A percentile compares a stretch with the other conserved stretches of the same genome.
phyloP scores from a whole-genome alignment of 2,113 vertebrate species.

The Boleophthalmus pectinirostris region DNA sequence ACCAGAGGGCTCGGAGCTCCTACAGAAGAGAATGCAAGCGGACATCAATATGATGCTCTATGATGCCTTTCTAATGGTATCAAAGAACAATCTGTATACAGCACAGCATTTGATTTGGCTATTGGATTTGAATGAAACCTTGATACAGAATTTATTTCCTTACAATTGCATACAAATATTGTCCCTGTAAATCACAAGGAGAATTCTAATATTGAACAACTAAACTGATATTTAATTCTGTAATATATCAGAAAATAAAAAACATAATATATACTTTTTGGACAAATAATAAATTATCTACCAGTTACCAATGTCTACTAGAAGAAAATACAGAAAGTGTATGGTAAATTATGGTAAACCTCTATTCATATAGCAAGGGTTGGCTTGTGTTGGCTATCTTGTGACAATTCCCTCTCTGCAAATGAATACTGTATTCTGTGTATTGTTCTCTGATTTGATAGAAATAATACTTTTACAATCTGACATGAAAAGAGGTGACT shows the following conservation, averaged over 20 bases:
- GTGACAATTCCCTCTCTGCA: constrained; percentile 1
- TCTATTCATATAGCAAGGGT: constrained; percentile 42
- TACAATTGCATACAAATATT: neutral
- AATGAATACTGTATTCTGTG: neutral
- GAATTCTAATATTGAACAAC: neutral
- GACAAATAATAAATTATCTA: no score
- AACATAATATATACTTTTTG: no score
- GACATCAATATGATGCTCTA: constrained; percentile 14
- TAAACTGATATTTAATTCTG: neutral
- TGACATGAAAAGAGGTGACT: constrained; percentile 23
- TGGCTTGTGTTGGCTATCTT: constrained; percentile 8
- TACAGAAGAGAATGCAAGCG: constrained; percentile 71
- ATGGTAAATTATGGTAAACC: neutral
- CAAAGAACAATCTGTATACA: neutral
- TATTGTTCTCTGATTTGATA: constrained; percentile 15
- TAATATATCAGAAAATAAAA: no score
- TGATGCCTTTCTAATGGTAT: constrained; percentile 16
- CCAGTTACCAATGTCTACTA: no score
- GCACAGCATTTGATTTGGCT: neutral
- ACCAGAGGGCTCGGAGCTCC: constrained; percentile 88
- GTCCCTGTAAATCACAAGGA: neutral
- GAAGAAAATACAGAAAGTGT: neutral
- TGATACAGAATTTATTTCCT: neutral
- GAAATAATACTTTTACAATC: constrained; percentile 36
- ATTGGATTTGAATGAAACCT: neutral